Percentiles rank a stretch among this genome's conserved stretches.
phyloP scores from a whole-genome alignment of 2,113 vertebrate species.

The Manacus vitellinus region DNA sequence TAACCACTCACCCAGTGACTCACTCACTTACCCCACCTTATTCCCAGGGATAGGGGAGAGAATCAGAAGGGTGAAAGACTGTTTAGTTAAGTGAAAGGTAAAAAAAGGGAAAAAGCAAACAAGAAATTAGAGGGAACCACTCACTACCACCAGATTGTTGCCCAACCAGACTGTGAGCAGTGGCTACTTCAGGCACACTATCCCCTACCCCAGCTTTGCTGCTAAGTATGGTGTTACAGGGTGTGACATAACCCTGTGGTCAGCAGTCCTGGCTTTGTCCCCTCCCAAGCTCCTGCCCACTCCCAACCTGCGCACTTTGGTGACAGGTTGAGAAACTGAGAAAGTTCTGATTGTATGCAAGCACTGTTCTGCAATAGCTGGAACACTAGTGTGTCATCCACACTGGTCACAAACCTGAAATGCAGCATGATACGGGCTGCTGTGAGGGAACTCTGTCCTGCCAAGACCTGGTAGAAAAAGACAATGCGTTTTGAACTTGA shows the following conservation, averaged over 20 bases:
- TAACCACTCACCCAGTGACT: background rate
- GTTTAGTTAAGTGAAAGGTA: background rate
- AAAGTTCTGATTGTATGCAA: background rate
- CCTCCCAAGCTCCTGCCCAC: background rate
- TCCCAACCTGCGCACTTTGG: background rate
- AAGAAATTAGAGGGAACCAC: background rate
- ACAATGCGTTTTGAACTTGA: background rate
- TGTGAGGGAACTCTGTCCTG: background rate
- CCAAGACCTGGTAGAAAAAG: background rate
- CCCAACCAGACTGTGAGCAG: background rate
- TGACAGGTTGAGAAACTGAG: background rate
- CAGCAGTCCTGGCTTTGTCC: background rate
- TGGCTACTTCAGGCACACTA: background rate
- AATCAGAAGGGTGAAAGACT: background rate
- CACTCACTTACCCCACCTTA: background rate
- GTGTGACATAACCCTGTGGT: background rate
- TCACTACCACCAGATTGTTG: background rate
- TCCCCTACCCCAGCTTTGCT: background rate
- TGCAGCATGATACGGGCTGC: rapidly evolving
- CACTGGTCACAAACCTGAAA: background rate
- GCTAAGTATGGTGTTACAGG: too few relatives aligned
- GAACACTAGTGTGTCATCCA: rapidly evolving
- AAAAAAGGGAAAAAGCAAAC: background rate
- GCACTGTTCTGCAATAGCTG: background rate
- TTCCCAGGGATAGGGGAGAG: rapidly evolving